Evolutionary conservation across 2,113 vertebrate genomes (phyloP).

Genomic region (Corythaeola cristata): DNA sequence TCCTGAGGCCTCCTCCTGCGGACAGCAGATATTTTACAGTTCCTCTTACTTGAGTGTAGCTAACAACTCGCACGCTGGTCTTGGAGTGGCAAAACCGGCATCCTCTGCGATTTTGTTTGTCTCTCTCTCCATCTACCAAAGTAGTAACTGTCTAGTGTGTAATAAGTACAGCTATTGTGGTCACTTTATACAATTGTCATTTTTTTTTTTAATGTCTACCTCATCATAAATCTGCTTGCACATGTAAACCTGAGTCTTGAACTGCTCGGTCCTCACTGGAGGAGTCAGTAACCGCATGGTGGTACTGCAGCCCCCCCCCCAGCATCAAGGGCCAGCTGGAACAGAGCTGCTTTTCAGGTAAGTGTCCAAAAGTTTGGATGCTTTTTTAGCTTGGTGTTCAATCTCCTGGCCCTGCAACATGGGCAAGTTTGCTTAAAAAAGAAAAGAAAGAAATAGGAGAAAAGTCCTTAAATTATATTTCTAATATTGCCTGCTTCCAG

Average conservation of each 20-base stretch:
- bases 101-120: neutral
- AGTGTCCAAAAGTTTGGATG: neutral
- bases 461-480: neutral
- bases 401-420: neutral
- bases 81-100: neutral
- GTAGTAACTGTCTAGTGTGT: neutral
- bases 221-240: neutral
- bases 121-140: neutral
- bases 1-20: neutral
- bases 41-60: neutral
- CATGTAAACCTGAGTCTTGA: neutral
- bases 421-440: neutral
- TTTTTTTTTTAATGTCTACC: neutral
- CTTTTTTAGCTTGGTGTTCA: neutral
- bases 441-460: neutral
- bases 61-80: neutral
- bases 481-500: neutral
- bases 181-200: neutral
- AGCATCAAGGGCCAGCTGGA: neutral
- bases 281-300: neutral
- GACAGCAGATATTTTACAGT: neutral
- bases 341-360: neutral
- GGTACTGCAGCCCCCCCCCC: neutral
- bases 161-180: neutral
- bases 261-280: fast-evolving